Percentiles rank a stretch among this genome's conserved stretches.
Evolutionary conservation across 2,797 vertebrate species (phyloP).

Genomic region (Sciaenops ocellatus): DNA sequence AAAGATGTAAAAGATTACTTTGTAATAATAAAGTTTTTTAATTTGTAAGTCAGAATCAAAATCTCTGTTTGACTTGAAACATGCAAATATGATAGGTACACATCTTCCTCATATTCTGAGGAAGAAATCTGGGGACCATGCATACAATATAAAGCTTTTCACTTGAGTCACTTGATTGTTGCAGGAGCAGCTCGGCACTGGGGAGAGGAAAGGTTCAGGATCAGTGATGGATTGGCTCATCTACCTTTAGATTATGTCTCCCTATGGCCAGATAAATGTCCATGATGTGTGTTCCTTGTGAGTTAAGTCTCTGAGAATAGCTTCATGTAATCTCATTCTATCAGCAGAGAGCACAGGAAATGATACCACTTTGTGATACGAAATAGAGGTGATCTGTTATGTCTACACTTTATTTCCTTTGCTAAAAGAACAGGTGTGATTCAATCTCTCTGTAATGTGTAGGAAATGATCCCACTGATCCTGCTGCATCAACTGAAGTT

Average conservation of each 20-base stretch:
- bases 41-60: slow-evolving; percentile 4
- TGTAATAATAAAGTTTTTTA: slow-evolving; percentile 46
- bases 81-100: not conserved
- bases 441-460: slow-evolving; percentile 38
- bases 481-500: slow-evolving; percentile 35
- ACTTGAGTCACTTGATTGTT: slow-evolving; percentile 23
- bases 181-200: slow-evolving; percentile 1
- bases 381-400: slow-evolving; percentile 62
- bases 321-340: slow-evolving; percentile 67
- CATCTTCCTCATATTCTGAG: not conserved
- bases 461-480: slow-evolving; percentile 43
- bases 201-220: slow-evolving; percentile 29
- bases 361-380: slow-evolving; percentile 51
- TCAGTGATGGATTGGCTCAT: slow-evolving; percentile 65
- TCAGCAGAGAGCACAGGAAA: slow-evolving; percentile 64
- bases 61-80: not conserved
- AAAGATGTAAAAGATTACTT: not conserved
- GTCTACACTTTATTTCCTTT: slow-evolving; percentile 62
- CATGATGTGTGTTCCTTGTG: slow-evolving; percentile 45
- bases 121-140: not conserved
- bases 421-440: slow-evolving; percentile 40
- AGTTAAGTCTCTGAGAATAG: slow-evolving; percentile 60
- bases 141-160: not conserved
- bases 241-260: slow-evolving; percentile 58
- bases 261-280: slow-evolving; percentile 67